Conservation (phyloP, 2,888 invertebrate genomes). For the Pseudolycoriella hygida region DNA sequence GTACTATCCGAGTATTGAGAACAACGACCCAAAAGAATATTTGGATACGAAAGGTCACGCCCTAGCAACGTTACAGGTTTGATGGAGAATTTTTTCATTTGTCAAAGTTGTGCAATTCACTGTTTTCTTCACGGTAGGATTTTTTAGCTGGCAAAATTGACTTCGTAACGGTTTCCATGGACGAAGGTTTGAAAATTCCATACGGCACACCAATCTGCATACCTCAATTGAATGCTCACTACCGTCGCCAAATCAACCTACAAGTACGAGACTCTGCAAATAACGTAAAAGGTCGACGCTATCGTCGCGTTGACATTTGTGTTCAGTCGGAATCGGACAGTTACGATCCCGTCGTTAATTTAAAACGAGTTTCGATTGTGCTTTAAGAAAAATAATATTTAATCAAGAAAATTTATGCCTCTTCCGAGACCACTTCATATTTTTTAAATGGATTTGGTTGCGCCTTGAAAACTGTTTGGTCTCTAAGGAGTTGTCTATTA, state of each 20-base stretch:
- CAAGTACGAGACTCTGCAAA: not conserved
- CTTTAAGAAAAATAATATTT: no score
- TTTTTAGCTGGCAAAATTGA: not conserved
- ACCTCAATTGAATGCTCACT: not conserved
- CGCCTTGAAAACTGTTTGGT: no score
- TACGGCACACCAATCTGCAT: not conserved
- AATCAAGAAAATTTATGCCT: no score
- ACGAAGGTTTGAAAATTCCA: not conserved
- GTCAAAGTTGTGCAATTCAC: not conserved
- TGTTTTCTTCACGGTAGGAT: not conserved
- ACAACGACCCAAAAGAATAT: not conserved
- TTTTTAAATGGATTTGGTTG: no score
- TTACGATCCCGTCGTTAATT: constrained; percentile 2
- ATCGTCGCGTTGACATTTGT: not conserved
- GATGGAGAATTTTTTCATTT: not conserved
- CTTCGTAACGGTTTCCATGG: not conserved
- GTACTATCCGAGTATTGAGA: not conserved
- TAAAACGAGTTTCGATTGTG: not conserved
- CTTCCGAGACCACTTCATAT: no score
- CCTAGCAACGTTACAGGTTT: not conserved
- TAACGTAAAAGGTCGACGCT: not conserved
- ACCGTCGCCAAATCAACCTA: not conserved
- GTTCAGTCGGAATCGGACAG: not conserved
- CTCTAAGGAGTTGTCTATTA: no score
- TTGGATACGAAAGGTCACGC: not conserved